These are phyloP conservation scores for Lathamus discolor DNA, from an alignment of 2,113 vertebrate species.

Conservation along the genomic window DNA sequence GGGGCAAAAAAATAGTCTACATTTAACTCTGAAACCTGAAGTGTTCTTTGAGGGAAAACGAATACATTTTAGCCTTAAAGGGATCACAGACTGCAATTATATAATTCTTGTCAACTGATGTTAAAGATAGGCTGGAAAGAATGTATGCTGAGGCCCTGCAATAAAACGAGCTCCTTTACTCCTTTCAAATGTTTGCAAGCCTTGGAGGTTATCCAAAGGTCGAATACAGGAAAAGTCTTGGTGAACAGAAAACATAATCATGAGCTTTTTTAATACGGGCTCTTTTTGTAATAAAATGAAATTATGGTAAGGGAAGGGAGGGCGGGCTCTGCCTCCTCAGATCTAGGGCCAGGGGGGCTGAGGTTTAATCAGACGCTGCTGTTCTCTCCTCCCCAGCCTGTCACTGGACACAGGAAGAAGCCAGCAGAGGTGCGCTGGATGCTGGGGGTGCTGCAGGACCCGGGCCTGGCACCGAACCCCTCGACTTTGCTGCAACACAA, in stretches of 20 bases:
- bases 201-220: constrained; percentile 81
- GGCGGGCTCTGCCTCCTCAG: constrained; percentile 55
- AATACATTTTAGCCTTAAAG: constrained; percentile 78
- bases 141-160: constrained; percentile 79
- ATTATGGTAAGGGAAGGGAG: constrained; percentile 66
- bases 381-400: constrained; percentile 54
- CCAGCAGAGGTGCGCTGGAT: neutral
- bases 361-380: constrained; percentile 70
- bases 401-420: neutral
- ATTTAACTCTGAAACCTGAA: constrained; percentile 73
- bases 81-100: constrained; percentile 95
- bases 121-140: constrained; percentile 84
- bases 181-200: constrained; percentile 80
- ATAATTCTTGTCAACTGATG: constrained; percentile 91
- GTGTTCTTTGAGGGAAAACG: constrained; percentile 86
- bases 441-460: neutral
- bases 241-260: constrained; percentile 81
- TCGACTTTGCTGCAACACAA: neutral
- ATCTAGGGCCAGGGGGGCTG: constrained; percentile 69
- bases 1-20: neutral
- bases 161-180: constrained; percentile 82
- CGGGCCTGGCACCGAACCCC: neutral
- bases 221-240: constrained; percentile 82
- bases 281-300: constrained; percentile 76
- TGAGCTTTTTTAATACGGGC: constrained; percentile 72